Evolutionary conservation across 2,797 vertebrate species (phyloP), one percentile per base, ranked within the genome.

Genomic region (Alfaro cultratus): DNA sequence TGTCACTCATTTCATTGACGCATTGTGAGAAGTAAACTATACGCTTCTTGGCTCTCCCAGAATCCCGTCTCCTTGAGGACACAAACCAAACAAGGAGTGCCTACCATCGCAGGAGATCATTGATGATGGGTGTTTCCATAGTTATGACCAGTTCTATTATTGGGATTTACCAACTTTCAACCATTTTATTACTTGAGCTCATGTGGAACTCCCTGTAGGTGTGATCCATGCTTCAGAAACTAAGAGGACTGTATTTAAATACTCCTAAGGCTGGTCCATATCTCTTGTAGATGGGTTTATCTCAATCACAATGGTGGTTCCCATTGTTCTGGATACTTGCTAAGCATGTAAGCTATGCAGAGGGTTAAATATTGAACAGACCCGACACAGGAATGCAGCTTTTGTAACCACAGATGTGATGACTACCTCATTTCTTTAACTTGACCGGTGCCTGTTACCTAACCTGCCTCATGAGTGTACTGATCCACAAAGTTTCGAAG

Each of bases 311-410:
- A 84, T 91, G 77, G 83, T 47, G 68, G 91, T 85, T 75, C 41
- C 68, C 62, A 81, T 83, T 85, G 68, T 81, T 78, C 80, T 78
- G 80, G 64, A 73, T 67, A 85, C 80, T 67, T 85, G 78, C 82
- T 83, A 88, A 88, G 80, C 68, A 76, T 71, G 60, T 64, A 80
- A 82, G 81, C 87, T 85, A 79, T 88, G 82, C 76, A 31, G 71
- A 78, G 51, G 74, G 90, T 94, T 93, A 92, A 88, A 91, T 88
- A 90, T 91, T 93, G 89, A 92, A 86, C 74, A 45, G 77, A 74
- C 39, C n/a, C 72, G 34, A n/a, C 72, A 64, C 87, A 84, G 82
- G 86, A 91, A 90, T 88, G 80, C 72, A 71, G 82, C 18, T 31
- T 80, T 68, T 87, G 85, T 83, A 91, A 89, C 81, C 18, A 67